Conservation (phyloP, 2,797 vertebrate genomes). For the Ispidina lecontei region DNA sequence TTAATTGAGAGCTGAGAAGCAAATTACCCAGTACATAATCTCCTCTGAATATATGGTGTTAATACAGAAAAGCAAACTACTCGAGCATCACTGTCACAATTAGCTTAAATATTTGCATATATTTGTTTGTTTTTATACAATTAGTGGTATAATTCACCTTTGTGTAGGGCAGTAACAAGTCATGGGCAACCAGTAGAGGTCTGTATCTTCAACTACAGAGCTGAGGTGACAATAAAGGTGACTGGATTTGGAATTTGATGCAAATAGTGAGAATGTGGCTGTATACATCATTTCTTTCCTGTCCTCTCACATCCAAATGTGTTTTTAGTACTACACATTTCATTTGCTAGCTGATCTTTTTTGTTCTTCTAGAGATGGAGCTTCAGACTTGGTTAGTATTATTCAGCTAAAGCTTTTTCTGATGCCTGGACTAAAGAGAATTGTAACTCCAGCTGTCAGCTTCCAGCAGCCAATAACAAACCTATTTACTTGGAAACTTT, state of each 20-base stretch:
- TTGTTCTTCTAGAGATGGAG: neutral
- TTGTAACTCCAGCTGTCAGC: slow-evolving; percentile 41
- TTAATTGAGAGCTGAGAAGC: neutral
- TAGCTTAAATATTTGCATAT: neutral
- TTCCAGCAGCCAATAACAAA: slow-evolving; percentile 21
- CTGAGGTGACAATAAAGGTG: neutral
- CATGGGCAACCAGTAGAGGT: neutral
- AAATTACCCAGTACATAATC: neutral
- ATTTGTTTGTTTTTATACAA: neutral
- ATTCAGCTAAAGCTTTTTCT: slow-evolving; percentile 22
- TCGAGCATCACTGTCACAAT: neutral
- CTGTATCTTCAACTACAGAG: neutral
- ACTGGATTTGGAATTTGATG: neutral
- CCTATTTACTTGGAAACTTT: slow-evolving; percentile 33
- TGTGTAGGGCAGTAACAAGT: neutral
- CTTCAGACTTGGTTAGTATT: neutral
- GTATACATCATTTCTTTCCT: neutral
- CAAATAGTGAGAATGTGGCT: neutral
- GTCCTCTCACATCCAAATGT: neutral
- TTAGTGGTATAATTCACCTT: neutral
- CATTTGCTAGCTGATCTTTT: neutral
- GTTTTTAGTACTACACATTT: neutral
- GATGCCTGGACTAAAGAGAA: slow-evolving; percentile 46
- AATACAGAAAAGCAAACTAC: neutral
- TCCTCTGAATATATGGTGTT: neutral